Evolutionary conservation across 1,140 invertebrate genomes (phyloP), one percentile per base, ranked within the genome.

Genomic region (Linepithema humile): DNA sequence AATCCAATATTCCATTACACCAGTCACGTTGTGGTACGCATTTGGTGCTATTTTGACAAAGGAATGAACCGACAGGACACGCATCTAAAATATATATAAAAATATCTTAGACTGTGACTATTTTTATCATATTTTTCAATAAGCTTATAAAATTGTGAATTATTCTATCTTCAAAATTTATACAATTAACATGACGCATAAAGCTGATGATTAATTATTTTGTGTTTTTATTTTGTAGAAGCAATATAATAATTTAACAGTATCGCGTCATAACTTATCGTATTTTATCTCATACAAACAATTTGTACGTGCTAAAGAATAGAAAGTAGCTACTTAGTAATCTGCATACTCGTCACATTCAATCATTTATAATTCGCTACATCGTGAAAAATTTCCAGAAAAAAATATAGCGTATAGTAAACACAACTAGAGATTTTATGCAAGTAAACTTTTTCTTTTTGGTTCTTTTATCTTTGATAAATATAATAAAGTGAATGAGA

Each of bases 1-100:
- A 98, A 90, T 98, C 96, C 2, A 84, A 65, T 29, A 94, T 88
- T 2, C 95, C 94, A 91, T 97, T 95, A 92, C 97, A 97, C 78
- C 97, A 95, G 85, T 95, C 94, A 87, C 95, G 95, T 85, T 96
- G 95, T 6, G 96, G 95, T 6, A 97, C 95, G 91, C 97, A 98
- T 64, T 95, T 95, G n/a, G 95, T 94, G 74, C 96, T 97, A 67
- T 95, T 95, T 10, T 94, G 92, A 92, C 97, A 98, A 57, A 95
- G 95, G 92, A 97, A 97, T 62, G 96, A 95, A 82, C 96, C 96
- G 53, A 95, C 92, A 2, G 95, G 95, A 93, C 97, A 97, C 10
- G 88, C 65, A 35, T 94, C 92, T 91, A 83, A 20, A 87, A 89
- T 85, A 20, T 32, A 74, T 17, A 55, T 48, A 48, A 85, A 85